phyloP scores from a whole-genome alignment of 2,113 vertebrate species.

The Zosterops lateralis region DNA sequence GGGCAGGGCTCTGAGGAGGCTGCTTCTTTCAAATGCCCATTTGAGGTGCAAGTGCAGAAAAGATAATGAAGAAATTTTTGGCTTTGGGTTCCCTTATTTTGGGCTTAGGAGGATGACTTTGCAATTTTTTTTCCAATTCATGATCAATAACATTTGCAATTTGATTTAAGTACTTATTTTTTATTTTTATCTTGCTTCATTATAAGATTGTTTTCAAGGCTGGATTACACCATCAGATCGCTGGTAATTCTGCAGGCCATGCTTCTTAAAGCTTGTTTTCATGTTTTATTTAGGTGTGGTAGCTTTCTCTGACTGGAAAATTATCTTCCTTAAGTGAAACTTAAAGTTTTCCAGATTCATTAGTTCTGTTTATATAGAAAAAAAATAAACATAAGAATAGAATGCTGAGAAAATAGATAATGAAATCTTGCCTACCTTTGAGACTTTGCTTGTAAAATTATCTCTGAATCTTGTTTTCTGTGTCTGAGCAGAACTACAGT shows the following conservation, averaged over 20 bases:
- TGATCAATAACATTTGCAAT: background rate
- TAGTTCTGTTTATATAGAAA: background rate
- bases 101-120: background rate
- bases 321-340: background rate
- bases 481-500: background rate
- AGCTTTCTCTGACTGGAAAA: background rate
- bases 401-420: background rate
- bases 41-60: background rate
- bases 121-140: background rate
- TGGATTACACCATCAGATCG: background rate
- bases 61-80: background rate
- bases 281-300: background rate
- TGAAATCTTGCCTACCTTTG: background rate
- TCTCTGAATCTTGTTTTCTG: background rate
- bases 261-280: background rate
- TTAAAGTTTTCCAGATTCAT: background rate
- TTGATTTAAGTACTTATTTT: background rate
- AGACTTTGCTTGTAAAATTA: background rate
- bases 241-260: background rate
- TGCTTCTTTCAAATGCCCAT: background rate
- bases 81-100: background rate
- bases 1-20: background rate
- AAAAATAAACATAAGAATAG: background rate
- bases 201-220: background rate
- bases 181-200: background rate